Percentiles rank a stretch among this genome's conserved stretches.
phyloP scores from a whole-genome alignment of 2,888 invertebrate species.

The Gasteruption jaculator region DNA sequence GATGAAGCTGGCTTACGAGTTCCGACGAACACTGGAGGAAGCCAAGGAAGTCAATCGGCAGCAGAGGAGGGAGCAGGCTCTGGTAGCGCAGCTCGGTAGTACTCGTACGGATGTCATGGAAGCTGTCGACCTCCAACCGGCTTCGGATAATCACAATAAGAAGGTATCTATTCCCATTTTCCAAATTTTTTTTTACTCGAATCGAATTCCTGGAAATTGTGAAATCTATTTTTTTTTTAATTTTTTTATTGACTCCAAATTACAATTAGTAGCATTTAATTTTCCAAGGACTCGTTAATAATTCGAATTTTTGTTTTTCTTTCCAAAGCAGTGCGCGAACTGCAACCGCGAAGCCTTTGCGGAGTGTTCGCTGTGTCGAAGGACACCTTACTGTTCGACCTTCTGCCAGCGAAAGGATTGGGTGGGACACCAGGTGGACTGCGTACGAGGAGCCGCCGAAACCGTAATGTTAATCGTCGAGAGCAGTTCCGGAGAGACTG shows the following conservation, averaged over 20 bases:
- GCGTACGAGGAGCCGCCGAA: constrained; percentile 69
- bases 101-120: constrained; percentile 51
- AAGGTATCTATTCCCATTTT: constrained; percentile 56
- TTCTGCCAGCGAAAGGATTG: constrained; percentile 90
- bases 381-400: constrained; percentile 84
- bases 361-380: constrained; percentile 80
- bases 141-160: constrained; percentile 65
- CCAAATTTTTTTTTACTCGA: constrained; percentile 10
- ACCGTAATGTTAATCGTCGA: constrained; percentile 85
- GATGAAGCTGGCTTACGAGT: constrained; percentile 64
- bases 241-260: too few species aligned
- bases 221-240: not conserved
- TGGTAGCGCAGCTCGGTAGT: constrained; percentile 53
- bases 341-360: constrained; percentile 84
- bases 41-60: constrained; percentile 64
- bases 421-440: constrained; percentile 82
- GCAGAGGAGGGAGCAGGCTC: constrained; percentile 52
- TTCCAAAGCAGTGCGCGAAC: constrained; percentile 76
- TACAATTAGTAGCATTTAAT: too few species aligned
- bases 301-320: constrained; percentile 12
- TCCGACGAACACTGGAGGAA: constrained; percentile 70
- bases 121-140: constrained; percentile 58
- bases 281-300: not conserved
- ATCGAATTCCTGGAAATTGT: constrained; percentile 12
- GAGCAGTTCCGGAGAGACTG: constrained; percentile 53